phyloP scores from a whole-genome alignment of 2,113 vertebrate genomes.

The Brachionichthys hirsutus region DNA sequence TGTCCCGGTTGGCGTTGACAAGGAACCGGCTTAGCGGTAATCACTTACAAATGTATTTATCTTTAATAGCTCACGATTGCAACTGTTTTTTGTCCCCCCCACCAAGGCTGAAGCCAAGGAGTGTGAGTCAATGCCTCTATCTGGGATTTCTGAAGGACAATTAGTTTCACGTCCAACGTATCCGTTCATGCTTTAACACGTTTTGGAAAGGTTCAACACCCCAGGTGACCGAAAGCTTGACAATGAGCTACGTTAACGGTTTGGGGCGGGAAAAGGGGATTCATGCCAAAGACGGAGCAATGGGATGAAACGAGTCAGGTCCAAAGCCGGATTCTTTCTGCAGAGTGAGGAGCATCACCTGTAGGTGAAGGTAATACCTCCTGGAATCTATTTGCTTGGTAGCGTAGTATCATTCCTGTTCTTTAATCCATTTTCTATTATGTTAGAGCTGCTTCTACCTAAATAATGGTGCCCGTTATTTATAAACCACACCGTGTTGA shows the following conservation, averaged over 20 bases:
- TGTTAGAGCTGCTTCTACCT: no score
- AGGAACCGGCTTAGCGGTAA: conserved; percentile 66
- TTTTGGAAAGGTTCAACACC: conserved; percentile 24
- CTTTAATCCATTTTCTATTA: conserved; percentile 2
- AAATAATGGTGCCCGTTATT: background rate
- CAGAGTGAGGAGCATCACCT: conserved; percentile 52
- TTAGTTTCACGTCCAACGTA: conserved; percentile 27
- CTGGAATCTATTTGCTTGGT: conserved; percentile 54
- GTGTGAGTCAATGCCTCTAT: conserved; percentile 40
- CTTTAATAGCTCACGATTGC: conserved; percentile 64
- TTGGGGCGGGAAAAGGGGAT: conserved; percentile 45
- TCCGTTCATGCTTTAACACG: conserved; percentile 38
- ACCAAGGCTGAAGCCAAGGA: conserved; percentile 32
- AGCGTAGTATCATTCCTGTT: conserved; percentile 17
- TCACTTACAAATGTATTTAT: conserved; percentile 68
- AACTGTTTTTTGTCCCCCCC: conserved; percentile 50
- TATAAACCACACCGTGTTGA: conserved; percentile 26
- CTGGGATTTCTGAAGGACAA: conserved; percentile 31
- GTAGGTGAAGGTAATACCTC: conserved; percentile 44
- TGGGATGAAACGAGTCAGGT: conserved; percentile 40
- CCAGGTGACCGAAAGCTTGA: conserved; percentile 36
- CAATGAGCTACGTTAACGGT: conserved; percentile 53
- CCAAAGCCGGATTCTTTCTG: conserved; percentile 63
- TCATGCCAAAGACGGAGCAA: conserved; percentile 44
- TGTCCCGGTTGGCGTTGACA: conserved; percentile 63